Evolutionary conservation across 2,888 invertebrate species (phyloP), one percentile per base, ranked within the genome.

Genomic region (Caenorhabditis plicata): DNA sequence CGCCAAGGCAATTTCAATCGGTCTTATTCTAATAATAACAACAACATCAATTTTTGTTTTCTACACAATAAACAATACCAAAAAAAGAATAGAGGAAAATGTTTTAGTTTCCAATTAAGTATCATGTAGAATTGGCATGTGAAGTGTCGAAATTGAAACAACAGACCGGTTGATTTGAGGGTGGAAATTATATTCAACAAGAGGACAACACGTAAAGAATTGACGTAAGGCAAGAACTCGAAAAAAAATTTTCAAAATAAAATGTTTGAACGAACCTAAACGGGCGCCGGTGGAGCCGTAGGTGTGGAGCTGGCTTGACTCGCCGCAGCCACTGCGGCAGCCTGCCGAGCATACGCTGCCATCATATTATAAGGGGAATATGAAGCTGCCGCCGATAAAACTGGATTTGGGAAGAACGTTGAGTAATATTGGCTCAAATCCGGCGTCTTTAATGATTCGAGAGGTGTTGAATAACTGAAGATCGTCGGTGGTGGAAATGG

Each of bases 271-370:
- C 23, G 15, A 2, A 41, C 42, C 26, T 35, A 9, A 15, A n/a
- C 3, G 22, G 4, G 11, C 17, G 39, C 29, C 25, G 36, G 41
- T 19, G 56, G 31, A 22, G 57, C 47, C 8, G 58, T 33, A 15
- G 61, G 7, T 19, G 45, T 31, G 32, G 49, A 27, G 4, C 51
- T 20, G 13, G 53, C 44, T 31, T 56, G 53, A 15, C 32, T 50
- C 13, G 57, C 71, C 13, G 66, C 68, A 2, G 66, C 65, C 3
- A 68, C 56, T n/a, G 64, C 69, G 2, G 67, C 71, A 3, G 69
- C 71, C 43, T 67, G 67, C 36, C 69, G 43, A 5, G 72, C 72
- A 44, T 69, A 69, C 1, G 62, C 72, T 3, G 69, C 68, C 68
- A 70, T 68, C 66, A 72, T 60, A 35, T 67, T 60, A 35, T 70